Conservation (phyloP, 2,113 vertebrate species). For the Elephas maximus region DNA sequence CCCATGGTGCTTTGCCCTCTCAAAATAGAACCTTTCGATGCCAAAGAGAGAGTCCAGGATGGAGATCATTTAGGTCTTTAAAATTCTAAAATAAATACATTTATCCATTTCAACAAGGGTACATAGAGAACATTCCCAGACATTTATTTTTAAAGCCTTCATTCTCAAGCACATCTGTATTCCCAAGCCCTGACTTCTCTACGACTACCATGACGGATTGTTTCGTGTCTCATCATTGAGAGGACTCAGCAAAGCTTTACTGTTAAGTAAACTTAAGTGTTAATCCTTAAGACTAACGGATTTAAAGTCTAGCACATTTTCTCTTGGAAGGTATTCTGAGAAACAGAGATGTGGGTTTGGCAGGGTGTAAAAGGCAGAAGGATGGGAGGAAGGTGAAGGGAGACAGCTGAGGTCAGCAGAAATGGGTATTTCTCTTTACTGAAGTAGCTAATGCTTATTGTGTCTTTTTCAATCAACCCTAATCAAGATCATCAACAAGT, state of each 20-base stretch:
- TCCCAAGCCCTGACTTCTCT: accelerated
- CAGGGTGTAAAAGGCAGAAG: accelerated
- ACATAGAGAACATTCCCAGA: no score
- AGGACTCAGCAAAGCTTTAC: accelerated
- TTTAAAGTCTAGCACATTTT: not conserved
- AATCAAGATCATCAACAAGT: accelerated
- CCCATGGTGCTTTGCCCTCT: not conserved
- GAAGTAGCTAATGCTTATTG: accelerated
- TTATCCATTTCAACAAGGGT: not conserved
- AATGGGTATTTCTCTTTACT: accelerated
- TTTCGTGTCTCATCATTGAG: accelerated
- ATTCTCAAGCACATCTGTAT: accelerated
- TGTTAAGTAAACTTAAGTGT: no score
- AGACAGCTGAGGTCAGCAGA: accelerated
- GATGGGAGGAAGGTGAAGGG: accelerated
- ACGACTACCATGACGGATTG: accelerated
- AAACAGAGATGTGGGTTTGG: not conserved
- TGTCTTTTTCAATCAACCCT: accelerated
- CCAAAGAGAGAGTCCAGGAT: not conserved
- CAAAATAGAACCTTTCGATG: not conserved
- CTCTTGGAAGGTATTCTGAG: not conserved
- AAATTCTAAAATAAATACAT: accelerated
- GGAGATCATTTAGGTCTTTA: not conserved
- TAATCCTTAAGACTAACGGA: no score
- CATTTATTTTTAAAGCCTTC: not conserved